These are phyloP conservation scores for Eulemur macaco DNA, from an alignment of 2,113 vertebrate species.

Conservation along the genomic window DNA sequence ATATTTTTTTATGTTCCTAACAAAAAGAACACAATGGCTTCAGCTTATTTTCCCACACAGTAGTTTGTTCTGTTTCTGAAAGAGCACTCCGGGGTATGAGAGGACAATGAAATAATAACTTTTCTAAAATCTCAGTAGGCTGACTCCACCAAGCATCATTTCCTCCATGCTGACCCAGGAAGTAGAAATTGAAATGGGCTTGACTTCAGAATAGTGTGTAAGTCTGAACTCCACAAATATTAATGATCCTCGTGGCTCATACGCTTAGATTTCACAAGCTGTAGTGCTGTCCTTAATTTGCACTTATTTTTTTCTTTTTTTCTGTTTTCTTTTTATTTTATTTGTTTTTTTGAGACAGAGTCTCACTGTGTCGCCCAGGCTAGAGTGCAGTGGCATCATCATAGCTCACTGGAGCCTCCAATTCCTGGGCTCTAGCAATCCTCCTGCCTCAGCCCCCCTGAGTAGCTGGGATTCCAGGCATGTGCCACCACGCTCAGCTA, in stretches of 20 bases:
- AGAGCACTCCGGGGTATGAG: background rate
- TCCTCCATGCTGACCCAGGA: background rate
- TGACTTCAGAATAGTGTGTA: background rate
- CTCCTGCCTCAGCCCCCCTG: too few relatives aligned
- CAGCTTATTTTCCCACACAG: background rate
- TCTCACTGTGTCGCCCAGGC: too few relatives aligned
- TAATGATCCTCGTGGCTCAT: background rate
- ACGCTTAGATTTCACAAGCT: background rate
- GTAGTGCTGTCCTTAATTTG: background rate
- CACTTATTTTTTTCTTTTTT: background rate
- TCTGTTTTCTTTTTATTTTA: too few relatives aligned
- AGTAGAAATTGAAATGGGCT: background rate
- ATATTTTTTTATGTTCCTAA: background rate
- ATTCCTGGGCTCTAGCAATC: too few relatives aligned
- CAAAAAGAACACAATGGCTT: background rate
- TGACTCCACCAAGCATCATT: background rate
- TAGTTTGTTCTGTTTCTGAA: background rate
- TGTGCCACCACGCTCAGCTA: too few relatives aligned
- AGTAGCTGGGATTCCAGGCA: too few relatives aligned
- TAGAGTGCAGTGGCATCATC: too few relatives aligned
- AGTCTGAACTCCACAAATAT: background rate
- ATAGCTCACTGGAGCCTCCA: too few relatives aligned
- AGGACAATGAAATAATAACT: background rate
- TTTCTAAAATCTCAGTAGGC: background rate
- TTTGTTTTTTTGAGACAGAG: too few relatives aligned